A percentile compares a stretch with the other conserved stretches of the same genome.
These are phyloP conservation scores for Orchesella flavescens DNA, from an alignment of 2,888 invertebrate species.

Conservation along the genomic window DNA sequence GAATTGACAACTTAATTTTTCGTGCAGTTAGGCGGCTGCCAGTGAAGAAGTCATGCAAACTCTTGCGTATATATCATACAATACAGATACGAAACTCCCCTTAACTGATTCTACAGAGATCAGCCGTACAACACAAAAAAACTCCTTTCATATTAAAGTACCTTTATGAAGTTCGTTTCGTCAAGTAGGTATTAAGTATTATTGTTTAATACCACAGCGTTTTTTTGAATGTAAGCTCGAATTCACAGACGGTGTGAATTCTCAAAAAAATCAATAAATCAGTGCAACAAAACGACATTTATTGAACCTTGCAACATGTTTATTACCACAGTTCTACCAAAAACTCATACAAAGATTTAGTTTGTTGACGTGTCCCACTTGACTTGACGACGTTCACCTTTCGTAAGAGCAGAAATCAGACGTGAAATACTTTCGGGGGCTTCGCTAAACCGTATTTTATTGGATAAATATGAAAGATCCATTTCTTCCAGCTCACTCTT, in stretches of 20 bases:
- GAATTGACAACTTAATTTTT: slow-evolving; percentile 36
- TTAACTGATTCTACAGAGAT: slow-evolving; percentile 38
- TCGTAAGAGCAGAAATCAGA: slow-evolving; percentile 24
- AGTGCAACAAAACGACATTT: slow-evolving; percentile 6
- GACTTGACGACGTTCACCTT: background rate
- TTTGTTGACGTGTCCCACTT: background rate
- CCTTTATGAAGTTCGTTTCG: slow-evolving; percentile 63
- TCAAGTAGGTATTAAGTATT: slow-evolving; percentile 53
- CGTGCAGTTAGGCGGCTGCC: slow-evolving; percentile 24
- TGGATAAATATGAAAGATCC: slow-evolving; percentile 66
- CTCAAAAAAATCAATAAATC: slow-evolving; percentile 52
- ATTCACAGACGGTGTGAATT: slow-evolving; percentile 61
- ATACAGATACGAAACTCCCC: slow-evolving; percentile 29
- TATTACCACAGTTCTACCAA: background rate
- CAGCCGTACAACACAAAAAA: slow-evolving; percentile 45
- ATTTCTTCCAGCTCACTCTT: slow-evolving; percentile 65
- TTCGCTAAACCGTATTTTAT: slow-evolving; percentile 61
- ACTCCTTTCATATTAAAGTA: slow-evolving; percentile 55
- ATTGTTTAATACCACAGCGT: slow-evolving; percentile 53
- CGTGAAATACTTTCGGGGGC: slow-evolving; percentile 34
- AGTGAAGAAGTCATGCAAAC: slow-evolving; percentile 25
- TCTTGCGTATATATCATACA: slow-evolving; percentile 26
- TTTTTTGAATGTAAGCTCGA: slow-evolving; percentile 44
- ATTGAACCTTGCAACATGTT: slow-evolving; percentile 17
- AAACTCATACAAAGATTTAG: too few relatives aligned